Base-by-base conservation (phyloP, 2,113 vertebrate genomes). In the Brienomyrus longianalis region DNA sequence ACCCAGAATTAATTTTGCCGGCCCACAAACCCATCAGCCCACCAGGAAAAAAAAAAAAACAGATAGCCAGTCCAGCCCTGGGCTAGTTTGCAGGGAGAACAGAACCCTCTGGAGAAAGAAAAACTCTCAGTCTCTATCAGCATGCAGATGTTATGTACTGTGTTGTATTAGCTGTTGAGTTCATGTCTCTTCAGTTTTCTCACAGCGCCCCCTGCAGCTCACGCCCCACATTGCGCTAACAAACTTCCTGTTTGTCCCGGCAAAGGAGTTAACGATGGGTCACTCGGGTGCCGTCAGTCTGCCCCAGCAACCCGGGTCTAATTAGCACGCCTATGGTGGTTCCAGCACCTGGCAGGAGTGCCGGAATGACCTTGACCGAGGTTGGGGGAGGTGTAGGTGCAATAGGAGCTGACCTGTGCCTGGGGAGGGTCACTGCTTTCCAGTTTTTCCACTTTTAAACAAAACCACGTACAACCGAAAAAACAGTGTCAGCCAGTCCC, bases 341-440 rank as follows among this genome's bases (percentile, higher is more conserved):
- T 91, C 90, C 89, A 87, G 87, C 88, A 84, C 87, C 90, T 47
- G 85, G 19, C 90, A 56, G 62, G 89, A 87, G 83, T 90, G 89
- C 83, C 51, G 90, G 90, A 45, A 86, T 87, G 47, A 66, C 88
- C 51, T 59, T 50, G 91, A 17, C 83, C 43, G 89, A 27, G 83
- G n/a, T 66, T 19, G 27, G 21, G 90, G 83, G 83, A n/a, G 43
- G 45, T n/a, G 19, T 19, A 15, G 35, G 31, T 80, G 31, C 74
- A 15, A 80, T 8, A 7, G 74, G 31, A 80, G 35, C 35, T 80
- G 74, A 80, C 35, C 13, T 80, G 74, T 80, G 74, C 13, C 13
- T 35, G 74, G n/a, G 17, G 31, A 80, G 74, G 31, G 35, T 80
- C 31, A 39, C 15, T 80, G 74, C 15, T 80, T 80, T 43, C 15